Conservation (phyloP, 1,140 invertebrate species). For the Pinna nobilis region DNA sequence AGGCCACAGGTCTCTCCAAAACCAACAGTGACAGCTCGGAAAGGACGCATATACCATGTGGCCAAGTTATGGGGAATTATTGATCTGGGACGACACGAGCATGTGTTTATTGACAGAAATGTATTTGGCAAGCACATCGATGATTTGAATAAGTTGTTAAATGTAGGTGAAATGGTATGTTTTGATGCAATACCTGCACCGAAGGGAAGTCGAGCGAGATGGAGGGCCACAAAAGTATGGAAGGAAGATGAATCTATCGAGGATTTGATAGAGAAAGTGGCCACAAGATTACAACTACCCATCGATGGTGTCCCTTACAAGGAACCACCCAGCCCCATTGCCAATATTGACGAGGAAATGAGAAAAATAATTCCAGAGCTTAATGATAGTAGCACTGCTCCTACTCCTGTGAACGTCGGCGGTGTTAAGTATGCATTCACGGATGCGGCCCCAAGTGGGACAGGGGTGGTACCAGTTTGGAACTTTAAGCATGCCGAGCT, state of each 20-base stretch:
- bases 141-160: slow-evolving; percentile 72
- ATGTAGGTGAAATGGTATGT: slow-evolving; percentile 71
- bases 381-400: slow-evolving; percentile 60
- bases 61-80: slow-evolving; percentile 76
- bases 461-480: slow-evolving; percentile 73
- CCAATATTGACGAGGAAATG: slow-evolving; percentile 71
- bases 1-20: slow-evolving; percentile 60
- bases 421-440: slow-evolving; percentile 68
- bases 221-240: slow-evolving; percentile 74
- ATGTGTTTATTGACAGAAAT: slow-evolving; percentile 75
- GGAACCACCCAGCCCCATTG: slow-evolving; percentile 55
- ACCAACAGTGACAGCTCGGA: slow-evolving; percentile 65
- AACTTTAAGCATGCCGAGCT: slow-evolving; percentile 69
- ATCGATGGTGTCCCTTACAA: slow-evolving; percentile 55
- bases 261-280: slow-evolving; percentile 68
- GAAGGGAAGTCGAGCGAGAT: slow-evolving; percentile 73
- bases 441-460: slow-evolving; percentile 71
- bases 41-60: slow-evolving; percentile 73
- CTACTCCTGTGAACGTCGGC: slow-evolving; percentile 62
- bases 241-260: slow-evolving; percentile 72
- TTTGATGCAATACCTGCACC: slow-evolving; percentile 75
- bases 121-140: slow-evolving; percentile 73
- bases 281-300: slow-evolving; percentile 59
- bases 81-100: slow-evolving; percentile 75
- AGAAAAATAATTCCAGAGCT: slow-evolving; percentile 65